A percentile compares a stretch with the other conserved stretches of the same genome.
Evolutionary conservation across 2,888 invertebrate species (phyloP).

Genomic region (Lutraria lutraria): DNA sequence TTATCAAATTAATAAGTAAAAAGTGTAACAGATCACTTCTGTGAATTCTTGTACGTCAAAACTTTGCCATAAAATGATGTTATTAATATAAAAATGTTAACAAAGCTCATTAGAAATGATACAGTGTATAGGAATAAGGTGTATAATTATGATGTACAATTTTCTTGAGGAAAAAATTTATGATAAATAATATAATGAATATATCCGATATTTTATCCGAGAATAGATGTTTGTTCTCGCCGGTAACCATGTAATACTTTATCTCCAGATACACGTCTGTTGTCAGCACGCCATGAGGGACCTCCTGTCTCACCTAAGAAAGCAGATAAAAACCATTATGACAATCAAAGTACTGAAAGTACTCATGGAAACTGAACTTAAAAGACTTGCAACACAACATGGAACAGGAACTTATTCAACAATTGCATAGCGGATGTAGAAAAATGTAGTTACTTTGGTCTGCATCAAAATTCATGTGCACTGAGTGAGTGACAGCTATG

Average conservation of each 20-base stretch:
- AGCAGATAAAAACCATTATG: neutral
- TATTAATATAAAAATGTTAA: neutral
- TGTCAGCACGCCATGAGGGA: constrained; percentile 80
- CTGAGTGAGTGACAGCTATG: too few relatives aligned
- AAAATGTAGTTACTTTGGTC: too few relatives aligned
- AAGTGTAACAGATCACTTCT: too few relatives aligned
- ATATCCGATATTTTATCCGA: constrained; percentile 52
- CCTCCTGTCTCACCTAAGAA: constrained; percentile 79
- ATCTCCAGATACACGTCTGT: constrained; percentile 81
- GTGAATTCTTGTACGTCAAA: neutral
- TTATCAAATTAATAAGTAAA: too few relatives aligned
- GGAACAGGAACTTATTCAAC: too few relatives aligned
- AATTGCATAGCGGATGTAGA: too few relatives aligned
- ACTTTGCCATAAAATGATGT: neutral
- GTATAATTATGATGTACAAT: neutral
- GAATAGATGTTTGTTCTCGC: constrained; percentile 57
- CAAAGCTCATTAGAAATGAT: neutral
- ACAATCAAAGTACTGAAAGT: too few relatives aligned
- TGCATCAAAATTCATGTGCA: too few relatives aligned
- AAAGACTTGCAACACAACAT: too few relatives aligned
- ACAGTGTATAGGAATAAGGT: neutral
- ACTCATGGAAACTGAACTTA: too few relatives aligned
- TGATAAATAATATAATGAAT: too few relatives aligned
- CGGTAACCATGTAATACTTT: constrained; percentile 73
- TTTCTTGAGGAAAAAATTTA: neutral